Conservation (phyloP, 2,888 invertebrate species). For the Nymphalis polychloros region DNA sequence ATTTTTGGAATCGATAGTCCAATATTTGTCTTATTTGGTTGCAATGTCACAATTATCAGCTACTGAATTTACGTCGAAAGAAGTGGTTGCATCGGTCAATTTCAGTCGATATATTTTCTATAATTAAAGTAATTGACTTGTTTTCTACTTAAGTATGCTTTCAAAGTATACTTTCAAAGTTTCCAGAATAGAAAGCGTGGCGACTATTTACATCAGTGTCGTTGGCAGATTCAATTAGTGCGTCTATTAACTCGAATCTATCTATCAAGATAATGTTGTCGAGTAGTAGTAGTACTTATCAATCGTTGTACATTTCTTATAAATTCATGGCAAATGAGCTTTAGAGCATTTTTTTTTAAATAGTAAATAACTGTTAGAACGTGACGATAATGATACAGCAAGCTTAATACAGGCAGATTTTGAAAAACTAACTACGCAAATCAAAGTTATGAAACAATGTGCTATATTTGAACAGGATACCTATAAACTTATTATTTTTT, state of each 20-base stretch:
- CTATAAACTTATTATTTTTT: too few relatives aligned
- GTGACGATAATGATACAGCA: too few relatives aligned
- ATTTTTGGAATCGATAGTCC: too few relatives aligned
- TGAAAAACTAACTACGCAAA: too few relatives aligned
- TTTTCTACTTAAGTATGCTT: background rate
- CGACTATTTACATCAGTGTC: conserved; percentile 21
- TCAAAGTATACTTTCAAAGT: background rate
- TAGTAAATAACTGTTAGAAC: background rate
- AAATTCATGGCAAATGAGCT: background rate
- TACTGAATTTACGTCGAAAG: too few relatives aligned
- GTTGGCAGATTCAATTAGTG: conserved; percentile 26
- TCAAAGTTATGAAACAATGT: too few relatives aligned
- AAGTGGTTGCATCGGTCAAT: too few relatives aligned
- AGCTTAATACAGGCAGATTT: too few relatives aligned
- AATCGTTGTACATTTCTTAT: conserved; percentile 11
- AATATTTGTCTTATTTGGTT: too few relatives aligned
- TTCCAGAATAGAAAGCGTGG: conserved; percentile 22
- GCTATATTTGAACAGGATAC: too few relatives aligned
- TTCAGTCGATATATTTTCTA: conserved; percentile 2
- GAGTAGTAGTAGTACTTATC: background rate
- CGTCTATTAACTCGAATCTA: conserved; percentile 2
- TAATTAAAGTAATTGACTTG: conserved; percentile 11
- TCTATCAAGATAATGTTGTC: conserved; percentile 17
- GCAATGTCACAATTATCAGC: too few relatives aligned
- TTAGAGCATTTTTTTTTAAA: background rate